Base-by-base conservation (phyloP, 2,113 vertebrate species). In the Scalopus aquaticus region DNA sequence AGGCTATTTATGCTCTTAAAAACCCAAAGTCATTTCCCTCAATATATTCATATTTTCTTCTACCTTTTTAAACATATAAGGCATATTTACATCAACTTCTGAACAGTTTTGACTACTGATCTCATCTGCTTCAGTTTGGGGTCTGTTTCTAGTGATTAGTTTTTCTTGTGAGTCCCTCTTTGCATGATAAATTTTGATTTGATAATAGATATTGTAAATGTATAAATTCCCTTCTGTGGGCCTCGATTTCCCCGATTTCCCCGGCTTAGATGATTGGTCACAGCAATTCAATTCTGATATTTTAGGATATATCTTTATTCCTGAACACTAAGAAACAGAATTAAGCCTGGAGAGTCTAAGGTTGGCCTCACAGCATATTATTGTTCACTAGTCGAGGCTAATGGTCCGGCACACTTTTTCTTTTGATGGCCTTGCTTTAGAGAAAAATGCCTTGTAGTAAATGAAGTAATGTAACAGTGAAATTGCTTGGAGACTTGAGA, bases 381-480 rank as follows among this genome's bases (percentile, higher is more conserved):
- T 82, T 96, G 92, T 90, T 62, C 67, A 35, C 24, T 92, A 46
- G 13, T 32, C 62, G 56, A 73, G 22, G 64, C 62, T 88, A 65
- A 74, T 70, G 62, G 26, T n/a, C 42, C 49, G 65, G 73, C 82
- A 78, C 1, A 42, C 11, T 73, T 76, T 94, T 95, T 83, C 78
- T 87, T 95, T 93, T 79, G 39, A 70, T 54, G 56, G 72, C 51
- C 20, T 96, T 82, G 30, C 49, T 86, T 95, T 56, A 86, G 49
- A 93, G 56, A 89, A 81, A 78, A 89, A 62, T 44, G 24, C 62
- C 79, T 77, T 70, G 22, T 26, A 89, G n/a, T 94, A 62, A 91
- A 56, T 69, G 80, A 39, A 80, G 26, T 85, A 80, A 64, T 78
- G 15, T 69, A 56, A 35, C n/a, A 58, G 30, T 69, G 62, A 89